Percentiles rank a stretch among this genome's conserved stretches.
Evolutionary conservation across 2,113 vertebrate genomes (phyloP).

Genomic region (Melanostigma gelatinosum): DNA sequence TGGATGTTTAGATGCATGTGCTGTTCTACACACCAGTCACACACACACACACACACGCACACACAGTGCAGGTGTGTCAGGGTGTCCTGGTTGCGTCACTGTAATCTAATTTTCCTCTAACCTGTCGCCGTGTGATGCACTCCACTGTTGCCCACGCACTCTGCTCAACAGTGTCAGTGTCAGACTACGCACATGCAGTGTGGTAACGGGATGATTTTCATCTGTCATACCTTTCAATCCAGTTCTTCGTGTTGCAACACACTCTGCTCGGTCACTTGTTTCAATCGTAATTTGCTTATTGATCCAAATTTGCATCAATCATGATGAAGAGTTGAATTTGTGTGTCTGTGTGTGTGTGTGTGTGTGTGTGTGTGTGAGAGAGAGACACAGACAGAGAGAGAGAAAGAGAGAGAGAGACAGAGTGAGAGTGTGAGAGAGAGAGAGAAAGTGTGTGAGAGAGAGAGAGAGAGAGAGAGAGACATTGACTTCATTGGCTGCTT

Average conservation of each 20-base stretch:
- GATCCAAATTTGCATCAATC: slow-evolving; percentile 43
- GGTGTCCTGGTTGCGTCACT: slow-evolving; percentile 29
- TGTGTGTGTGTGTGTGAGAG: background rate
- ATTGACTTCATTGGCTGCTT: slow-evolving; percentile 27
- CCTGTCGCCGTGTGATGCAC: slow-evolving; percentile 9
- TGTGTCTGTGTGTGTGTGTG: background rate
- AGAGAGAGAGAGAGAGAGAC: background rate
- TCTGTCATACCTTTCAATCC: slow-evolving; percentile 26
- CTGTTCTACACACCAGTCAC: slow-evolving; percentile 17
- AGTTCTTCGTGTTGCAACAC: background rate
- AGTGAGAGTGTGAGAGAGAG: background rate
- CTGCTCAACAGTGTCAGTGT: slow-evolving; percentile 29
- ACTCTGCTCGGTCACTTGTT: background rate
- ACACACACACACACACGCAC: background rate
- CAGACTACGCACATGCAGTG: slow-evolving; percentile 30
- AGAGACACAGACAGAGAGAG: too few relatives aligned
- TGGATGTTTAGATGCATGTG: slow-evolving; percentile 28
- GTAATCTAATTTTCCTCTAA: slow-evolving; percentile 45
- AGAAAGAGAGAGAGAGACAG: too few relatives aligned
- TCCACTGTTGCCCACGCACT: slow-evolving; percentile 30
- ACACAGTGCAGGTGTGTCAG: slow-evolving; percentile 20
- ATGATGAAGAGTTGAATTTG: slow-evolving; percentile 7
- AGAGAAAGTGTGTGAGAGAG: background rate
- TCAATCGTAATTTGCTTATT: slow-evolving; percentile 56
- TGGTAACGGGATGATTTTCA: slow-evolving; percentile 39